A percentile compares a stretch with the other conserved stretches of the same genome.
Conservation (phyloP, 2,113 vertebrate species). For the Phainopepla nitens region DNA sequence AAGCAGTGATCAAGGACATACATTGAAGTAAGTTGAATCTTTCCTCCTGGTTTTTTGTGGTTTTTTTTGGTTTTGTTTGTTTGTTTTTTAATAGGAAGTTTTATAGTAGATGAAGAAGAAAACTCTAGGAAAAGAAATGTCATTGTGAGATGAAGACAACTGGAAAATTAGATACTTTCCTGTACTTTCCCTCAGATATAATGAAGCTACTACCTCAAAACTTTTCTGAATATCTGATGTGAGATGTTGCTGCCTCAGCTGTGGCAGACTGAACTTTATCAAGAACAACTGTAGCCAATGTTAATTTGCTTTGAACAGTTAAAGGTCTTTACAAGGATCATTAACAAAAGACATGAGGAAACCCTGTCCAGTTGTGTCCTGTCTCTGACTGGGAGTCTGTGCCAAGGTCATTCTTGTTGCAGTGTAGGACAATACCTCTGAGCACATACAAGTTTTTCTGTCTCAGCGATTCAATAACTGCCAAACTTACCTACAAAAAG, state of each 20-base stretch:
- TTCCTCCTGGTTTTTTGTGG: background rate
- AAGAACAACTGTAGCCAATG: background rate
- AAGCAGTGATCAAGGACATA: background rate
- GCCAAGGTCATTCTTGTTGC: background rate
- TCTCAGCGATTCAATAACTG: background rate
- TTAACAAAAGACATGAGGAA: background rate
- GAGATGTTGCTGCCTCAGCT: background rate
- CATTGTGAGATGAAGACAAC: rapidly evolving
- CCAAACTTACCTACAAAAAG: background rate
- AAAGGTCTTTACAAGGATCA: background rate
- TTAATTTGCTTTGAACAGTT: background rate
- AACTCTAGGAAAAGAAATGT: background rate
- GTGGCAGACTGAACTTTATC: background rate
- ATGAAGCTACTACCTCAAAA: background rate
- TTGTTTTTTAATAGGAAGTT: background rate
- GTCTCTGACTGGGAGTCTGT: background rate
- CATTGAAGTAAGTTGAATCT: background rate
- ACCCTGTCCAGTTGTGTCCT: background rate
- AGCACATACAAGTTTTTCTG: background rate
- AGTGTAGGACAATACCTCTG: background rate
- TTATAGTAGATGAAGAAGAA: background rate
- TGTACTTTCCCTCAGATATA: background rate
- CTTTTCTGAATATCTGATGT: background rate
- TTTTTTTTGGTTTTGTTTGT: too few relatives aligned
- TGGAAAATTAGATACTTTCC: background rate